phyloP scores from a whole-genome alignment of 1,140 invertebrate genomes.

The Arion vulgaris region DNA sequence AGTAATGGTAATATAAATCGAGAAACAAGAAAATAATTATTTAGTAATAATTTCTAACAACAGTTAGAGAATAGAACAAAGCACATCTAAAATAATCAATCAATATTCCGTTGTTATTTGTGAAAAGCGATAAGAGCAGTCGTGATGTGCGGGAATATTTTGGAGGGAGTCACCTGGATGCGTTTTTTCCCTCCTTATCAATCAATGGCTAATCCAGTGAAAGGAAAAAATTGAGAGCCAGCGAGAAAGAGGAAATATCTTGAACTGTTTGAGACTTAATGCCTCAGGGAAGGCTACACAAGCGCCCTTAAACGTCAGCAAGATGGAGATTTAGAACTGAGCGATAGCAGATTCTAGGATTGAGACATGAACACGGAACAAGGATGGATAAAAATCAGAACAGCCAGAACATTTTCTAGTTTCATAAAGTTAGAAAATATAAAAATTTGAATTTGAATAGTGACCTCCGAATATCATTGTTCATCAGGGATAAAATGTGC shows the following conservation, averaged over 20 bases:
- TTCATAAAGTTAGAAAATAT: neutral
- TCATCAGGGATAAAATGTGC: too few relatives aligned
- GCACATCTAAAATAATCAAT: neutral
- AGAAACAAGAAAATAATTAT: neutral
- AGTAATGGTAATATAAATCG: neutral
- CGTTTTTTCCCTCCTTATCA: neutral
- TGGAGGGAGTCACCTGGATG: slow-evolving; percentile 7
- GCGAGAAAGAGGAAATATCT: slow-evolving; percentile 2
- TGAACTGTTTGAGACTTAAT: neutral
- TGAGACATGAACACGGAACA: neutral
- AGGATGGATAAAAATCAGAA: neutral
- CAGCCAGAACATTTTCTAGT: neutral
- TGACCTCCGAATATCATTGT: too few relatives aligned
- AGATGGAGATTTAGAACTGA: neutral
- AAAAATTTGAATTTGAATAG: neutral
- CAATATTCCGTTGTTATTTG: neutral
- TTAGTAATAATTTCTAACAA: neutral
- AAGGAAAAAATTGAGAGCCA: slow-evolving; percentile 19
- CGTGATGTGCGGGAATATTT: slow-evolving; percentile 9
- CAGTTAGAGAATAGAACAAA: neutral
- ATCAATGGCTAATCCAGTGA: slow-evolving; percentile 9
- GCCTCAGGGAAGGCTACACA: neutral
- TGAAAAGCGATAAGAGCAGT: neutral
- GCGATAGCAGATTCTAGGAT: neutral
- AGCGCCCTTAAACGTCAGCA: neutral